Conservation (phyloP, 2,888 invertebrate genomes). For the Ochropleura leucogaster region DNA sequence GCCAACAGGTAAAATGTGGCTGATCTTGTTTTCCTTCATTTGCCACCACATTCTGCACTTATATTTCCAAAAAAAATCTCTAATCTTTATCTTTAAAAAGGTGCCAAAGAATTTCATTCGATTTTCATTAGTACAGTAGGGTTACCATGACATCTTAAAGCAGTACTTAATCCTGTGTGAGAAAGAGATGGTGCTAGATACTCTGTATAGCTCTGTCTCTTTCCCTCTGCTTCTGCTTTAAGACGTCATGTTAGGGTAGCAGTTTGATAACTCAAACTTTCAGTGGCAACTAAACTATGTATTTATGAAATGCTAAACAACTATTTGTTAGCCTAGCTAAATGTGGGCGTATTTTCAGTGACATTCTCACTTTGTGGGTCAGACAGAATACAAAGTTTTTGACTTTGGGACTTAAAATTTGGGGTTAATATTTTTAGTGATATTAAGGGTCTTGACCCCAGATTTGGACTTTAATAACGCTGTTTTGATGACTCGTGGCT, state of each 20-base stretch:
- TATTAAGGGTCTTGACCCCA: background rate
- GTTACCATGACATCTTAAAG: no score
- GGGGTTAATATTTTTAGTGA: background rate
- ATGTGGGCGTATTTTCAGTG: conserved; percentile 23
- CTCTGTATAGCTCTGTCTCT: no score
- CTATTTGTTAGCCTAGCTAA: conserved; percentile 11
- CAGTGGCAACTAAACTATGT: conserved; percentile 34
- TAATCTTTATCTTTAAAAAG: background rate
- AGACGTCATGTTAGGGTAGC: no score
- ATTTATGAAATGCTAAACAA: conserved; percentile 47
- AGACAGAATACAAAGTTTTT: conserved; percentile 16
- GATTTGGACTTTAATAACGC: background rate
- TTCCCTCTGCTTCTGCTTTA: no score
- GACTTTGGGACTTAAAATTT: conserved; percentile 25
- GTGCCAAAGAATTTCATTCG: background rate
- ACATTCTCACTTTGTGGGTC: conserved; percentile 29
- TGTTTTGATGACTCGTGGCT: background rate
- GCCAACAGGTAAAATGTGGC: no score
- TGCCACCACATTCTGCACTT: no score
- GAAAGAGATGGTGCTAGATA: no score
- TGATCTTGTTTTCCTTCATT: no score
- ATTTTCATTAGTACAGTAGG: conserved; percentile 1
- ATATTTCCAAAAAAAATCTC: no score
- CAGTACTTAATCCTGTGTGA: no score
- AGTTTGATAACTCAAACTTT: conserved; percentile 26